These are phyloP conservation scores for Poeciliopsis occidentalis DNA, from an alignment of 2,113 vertebrate species.

Conservation along the genomic window DNA sequence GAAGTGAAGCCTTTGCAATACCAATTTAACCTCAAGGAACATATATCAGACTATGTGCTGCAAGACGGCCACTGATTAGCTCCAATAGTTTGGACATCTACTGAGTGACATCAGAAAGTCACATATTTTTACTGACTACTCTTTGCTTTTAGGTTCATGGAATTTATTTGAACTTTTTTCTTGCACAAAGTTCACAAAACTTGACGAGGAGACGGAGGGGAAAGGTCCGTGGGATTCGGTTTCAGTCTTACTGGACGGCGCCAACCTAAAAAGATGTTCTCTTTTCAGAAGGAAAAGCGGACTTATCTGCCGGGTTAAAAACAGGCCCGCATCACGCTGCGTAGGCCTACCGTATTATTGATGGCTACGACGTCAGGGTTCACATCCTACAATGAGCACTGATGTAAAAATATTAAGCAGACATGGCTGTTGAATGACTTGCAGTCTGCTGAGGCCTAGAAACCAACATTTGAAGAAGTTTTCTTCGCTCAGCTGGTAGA, in stretches of 20 bases:
- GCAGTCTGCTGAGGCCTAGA: slow-evolving; percentile 16
- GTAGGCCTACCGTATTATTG: background rate
- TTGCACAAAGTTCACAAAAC: too few species aligned
- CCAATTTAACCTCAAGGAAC: too few species aligned
- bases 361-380: slow-evolving; percentile 2
- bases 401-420: slow-evolving; percentile 5
- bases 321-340: background rate
- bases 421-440: slow-evolving; percentile 28
- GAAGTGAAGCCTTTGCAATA: background rate
- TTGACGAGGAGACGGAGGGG: too few species aligned
- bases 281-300: background rate
- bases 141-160: too few species aligned
- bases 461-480: slow-evolving; percentile 22
- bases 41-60: too few species aligned
- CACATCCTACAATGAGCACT: slow-evolving; percentile 13
- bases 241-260: too few species aligned
- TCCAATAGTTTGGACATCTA: too few species aligned
- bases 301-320: background rate
- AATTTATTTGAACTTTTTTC: too few species aligned
- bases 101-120: too few species aligned
- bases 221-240: too few species aligned
- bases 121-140: too few species aligned
- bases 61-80: too few species aligned
- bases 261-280: background rate
- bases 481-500: slow-evolving; percentile 45